These are phyloP conservation scores for Lasioglossum vierecki DNA, from an alignment of 2,888 invertebrate genomes.

Conservation along the genomic window DNA sequence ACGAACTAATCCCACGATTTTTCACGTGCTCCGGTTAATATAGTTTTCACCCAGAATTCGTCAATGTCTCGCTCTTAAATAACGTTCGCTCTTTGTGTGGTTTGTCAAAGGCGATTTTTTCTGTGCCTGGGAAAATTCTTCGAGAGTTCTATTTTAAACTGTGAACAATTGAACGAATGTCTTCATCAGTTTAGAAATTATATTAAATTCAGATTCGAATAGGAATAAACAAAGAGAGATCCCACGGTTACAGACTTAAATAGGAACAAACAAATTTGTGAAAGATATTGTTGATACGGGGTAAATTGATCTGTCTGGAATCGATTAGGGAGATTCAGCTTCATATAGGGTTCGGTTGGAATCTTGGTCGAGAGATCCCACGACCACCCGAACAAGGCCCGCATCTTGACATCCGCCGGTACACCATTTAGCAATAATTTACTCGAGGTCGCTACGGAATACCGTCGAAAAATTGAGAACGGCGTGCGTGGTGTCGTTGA, in stretches of 20 bases:
- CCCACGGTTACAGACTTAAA: neutral
- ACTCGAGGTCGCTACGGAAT: slow-evolving; percentile 66
- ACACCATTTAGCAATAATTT: slow-evolving; percentile 76
- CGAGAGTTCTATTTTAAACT: slow-evolving; percentile 11
- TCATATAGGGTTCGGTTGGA: slow-evolving; percentile 27
- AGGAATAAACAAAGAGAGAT: neutral
- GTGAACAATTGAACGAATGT: slow-evolving; percentile 22
- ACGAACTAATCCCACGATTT: slow-evolving; percentile 76
- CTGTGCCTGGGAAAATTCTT: slow-evolving; percentile 34
- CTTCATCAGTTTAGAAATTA: slow-evolving; percentile 5
- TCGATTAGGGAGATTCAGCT: slow-evolving; percentile 37
- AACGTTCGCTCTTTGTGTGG: slow-evolving; percentile 46
- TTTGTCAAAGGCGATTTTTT: slow-evolving; percentile 16
- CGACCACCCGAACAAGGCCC: slow-evolving; percentile 71
- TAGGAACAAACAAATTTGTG: neutral
- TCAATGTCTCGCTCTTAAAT: slow-evolving; percentile 68
- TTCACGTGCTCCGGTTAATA: slow-evolving; percentile 72
- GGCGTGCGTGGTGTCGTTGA: slow-evolving; percentile 57
- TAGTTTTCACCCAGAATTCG: slow-evolving; percentile 54
- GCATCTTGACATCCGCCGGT: slow-evolving; percentile 78
- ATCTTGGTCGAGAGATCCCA: slow-evolving; percentile 68
- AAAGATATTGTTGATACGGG: neutral
- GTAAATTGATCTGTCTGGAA: neutral
- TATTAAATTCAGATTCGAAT: neutral
- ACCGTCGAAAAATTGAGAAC: slow-evolving; percentile 63